phyloP scores from a whole-genome alignment of 2,113 vertebrate genomes.

The Odocoileus virginianus region DNA sequence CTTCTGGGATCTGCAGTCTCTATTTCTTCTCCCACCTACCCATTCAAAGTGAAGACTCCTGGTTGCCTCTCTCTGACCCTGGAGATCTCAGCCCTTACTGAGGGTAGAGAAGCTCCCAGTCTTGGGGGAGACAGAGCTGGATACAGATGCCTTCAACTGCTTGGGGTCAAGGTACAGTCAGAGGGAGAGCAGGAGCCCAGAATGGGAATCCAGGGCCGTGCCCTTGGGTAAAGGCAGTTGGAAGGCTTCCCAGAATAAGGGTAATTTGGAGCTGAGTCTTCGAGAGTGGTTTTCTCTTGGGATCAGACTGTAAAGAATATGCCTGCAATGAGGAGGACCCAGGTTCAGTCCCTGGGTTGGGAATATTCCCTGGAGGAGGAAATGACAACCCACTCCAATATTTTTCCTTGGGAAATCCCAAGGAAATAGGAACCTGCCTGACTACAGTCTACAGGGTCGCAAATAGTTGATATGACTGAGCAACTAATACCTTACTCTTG shows the following conservation, averaged over 20 bases:
- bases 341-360: neutral
- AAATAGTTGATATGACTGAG: neutral
- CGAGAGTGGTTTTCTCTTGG: neutral
- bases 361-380: neutral
- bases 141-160: neutral
- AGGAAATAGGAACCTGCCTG: neutral
- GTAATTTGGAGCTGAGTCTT: neutral
- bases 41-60: neutral
- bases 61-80: neutral
- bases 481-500: neutral
- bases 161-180: neutral
- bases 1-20: neutral
- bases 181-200: neutral
- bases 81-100: neutral
- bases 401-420: neutral
- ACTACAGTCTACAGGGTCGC: neutral
- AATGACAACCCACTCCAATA: neutral
- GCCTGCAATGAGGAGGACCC: neutral
- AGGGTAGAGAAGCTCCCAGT: neutral
- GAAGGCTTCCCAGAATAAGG: neutral
- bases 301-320: neutral
- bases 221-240: neutral
- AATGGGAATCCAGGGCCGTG: neutral
- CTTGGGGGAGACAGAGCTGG: neutral
- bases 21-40: neutral